phyloP scores from a whole-genome alignment of 1,140 invertebrate genomes.

The Homalodisca vitripennis region DNA sequence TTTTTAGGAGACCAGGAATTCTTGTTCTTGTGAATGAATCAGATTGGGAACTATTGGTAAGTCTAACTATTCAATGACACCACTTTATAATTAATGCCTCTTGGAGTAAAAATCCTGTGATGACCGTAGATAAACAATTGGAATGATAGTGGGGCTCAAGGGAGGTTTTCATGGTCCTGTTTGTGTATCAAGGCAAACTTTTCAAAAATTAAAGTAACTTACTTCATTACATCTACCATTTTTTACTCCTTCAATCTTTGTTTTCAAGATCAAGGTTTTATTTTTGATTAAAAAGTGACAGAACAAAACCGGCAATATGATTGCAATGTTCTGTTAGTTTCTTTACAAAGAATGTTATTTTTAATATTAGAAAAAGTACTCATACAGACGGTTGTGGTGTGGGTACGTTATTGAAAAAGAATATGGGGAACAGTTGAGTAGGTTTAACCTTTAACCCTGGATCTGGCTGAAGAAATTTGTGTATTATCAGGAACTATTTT shows the following conservation, averaged over 20 bases:
- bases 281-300: too few relatives aligned
- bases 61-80: conserved; percentile 35
- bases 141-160: neutral
- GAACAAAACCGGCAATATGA: neutral
- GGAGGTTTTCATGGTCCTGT: neutral
- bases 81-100: conserved; percentile 8
- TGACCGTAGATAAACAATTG: neutral
- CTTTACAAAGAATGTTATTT: too few relatives aligned
- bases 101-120: neutral
- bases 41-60: conserved; percentile 89
- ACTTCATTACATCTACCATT: neutral
- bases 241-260: too few relatives aligned
- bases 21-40: conserved; percentile 88
- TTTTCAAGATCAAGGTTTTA: too few relatives aligned
- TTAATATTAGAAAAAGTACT: too few relatives aligned
- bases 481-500: too few relatives aligned
- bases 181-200: neutral
- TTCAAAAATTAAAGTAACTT: neutral
- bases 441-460: too few relatives aligned
- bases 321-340: too few relatives aligned
- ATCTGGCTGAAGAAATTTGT: too few relatives aligned
- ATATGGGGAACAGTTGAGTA: too few relatives aligned
- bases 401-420: too few relatives aligned
- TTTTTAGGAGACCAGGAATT: conserved; percentile 82
- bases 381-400: too few relatives aligned